Percentiles rank a stretch among this genome's conserved stretches.
Evolutionary conservation across 2,113 vertebrate genomes (phyloP).

Genomic region (Cranoglanis bouderius): DNA sequence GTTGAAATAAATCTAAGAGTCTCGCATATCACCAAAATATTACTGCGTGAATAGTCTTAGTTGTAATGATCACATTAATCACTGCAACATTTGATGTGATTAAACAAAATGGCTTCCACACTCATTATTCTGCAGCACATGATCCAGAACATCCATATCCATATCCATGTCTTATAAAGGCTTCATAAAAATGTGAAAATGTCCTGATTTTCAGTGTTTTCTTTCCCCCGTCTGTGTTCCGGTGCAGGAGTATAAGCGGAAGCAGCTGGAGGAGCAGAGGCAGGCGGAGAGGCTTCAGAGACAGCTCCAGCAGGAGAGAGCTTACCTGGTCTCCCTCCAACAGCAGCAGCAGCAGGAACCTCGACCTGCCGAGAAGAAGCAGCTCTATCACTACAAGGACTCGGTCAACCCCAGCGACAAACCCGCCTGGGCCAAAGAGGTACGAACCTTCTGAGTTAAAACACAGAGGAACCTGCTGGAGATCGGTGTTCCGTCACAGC

Average conservation of each 20-base stretch:
- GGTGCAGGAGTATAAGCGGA: conserved; percentile 92
- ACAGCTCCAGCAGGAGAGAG: conserved; percentile 93
- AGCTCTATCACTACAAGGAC: conserved; percentile 97
- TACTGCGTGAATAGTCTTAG: not conserved
- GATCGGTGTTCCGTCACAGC: not conserved
- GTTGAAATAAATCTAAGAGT: not conserved
- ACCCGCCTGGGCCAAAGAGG: conserved; percentile 97
- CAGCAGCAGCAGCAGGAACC: conserved; percentile 87
- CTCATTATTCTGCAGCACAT: not conserved
- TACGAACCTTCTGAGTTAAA: conserved; percentile 56
- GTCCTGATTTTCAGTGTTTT: not conserved
- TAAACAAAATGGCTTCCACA: not conserved
- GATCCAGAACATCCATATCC: not conserved
- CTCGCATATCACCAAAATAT: not conserved
- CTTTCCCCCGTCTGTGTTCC: not conserved
- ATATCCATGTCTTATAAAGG: not conserved
- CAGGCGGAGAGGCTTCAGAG: conserved; percentile 95
- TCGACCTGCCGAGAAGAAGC: conserved; percentile 89
- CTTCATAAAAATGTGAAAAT: not conserved
- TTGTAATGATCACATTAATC: not conserved
- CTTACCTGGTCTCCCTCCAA: conserved; percentile 92
- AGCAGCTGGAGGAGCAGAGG: conserved; percentile 96
- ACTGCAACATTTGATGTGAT: not conserved
- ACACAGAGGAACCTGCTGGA: not conserved
- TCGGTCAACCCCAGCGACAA: conserved; percentile 92